Conservation (phyloP, 2,888 invertebrate genomes). For the Stramonita haemastoma region DNA sequence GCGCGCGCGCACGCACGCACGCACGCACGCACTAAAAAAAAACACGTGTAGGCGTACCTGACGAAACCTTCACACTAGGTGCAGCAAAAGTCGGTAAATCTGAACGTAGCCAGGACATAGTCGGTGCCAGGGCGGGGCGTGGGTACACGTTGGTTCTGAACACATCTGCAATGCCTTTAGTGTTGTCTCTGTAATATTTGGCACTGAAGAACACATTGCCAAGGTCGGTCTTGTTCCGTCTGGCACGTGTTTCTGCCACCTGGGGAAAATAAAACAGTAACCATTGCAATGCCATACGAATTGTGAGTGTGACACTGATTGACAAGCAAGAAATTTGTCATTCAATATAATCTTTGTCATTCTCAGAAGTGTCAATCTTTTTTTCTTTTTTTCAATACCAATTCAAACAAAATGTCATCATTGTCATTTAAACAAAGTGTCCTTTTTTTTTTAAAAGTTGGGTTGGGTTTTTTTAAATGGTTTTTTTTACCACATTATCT, state of each 20-base stretch:
- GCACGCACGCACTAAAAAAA: background rate
- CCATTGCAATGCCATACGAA: background rate
- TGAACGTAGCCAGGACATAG: conserved; percentile 62
- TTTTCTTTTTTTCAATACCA: background rate
- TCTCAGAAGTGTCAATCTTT: background rate
- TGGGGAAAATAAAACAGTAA: conserved; percentile 40
- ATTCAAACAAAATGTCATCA: no score
- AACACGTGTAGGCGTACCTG: background rate
- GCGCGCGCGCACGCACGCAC: background rate
- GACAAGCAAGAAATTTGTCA: background rate
- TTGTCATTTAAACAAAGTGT: no score
- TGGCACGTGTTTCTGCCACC: conserved; percentile 58
- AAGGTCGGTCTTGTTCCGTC: conserved; percentile 50
- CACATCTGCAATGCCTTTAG: conserved; percentile 23
- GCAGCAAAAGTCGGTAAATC: conserved; percentile 41
- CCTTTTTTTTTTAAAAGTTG: no score
- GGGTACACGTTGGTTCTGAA: conserved; percentile 52
- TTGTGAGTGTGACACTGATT: background rate
- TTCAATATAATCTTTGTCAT: background rate
- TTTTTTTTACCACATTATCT: no score
- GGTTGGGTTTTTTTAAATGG: no score
- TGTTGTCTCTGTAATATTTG: conserved; percentile 56
- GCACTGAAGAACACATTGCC: conserved; percentile 70
- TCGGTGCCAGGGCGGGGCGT: conserved; percentile 58
- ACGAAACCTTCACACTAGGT: conserved; percentile 50